Evolutionary conservation across 92 coral and sea anemone genomes (phyloP).

Genomic region (Umimayanthus chanpuru): DNA sequence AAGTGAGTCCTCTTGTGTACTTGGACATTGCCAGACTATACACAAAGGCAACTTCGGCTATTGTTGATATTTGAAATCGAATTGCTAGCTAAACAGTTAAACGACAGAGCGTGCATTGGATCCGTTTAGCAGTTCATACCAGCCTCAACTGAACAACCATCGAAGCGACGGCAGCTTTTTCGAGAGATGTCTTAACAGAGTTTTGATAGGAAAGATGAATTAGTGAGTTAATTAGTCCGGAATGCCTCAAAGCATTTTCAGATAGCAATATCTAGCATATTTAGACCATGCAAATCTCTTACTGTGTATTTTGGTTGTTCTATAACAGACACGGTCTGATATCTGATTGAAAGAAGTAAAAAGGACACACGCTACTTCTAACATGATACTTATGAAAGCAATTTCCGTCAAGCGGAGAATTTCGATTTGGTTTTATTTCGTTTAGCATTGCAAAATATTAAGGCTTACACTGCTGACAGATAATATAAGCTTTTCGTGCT

Average conservation of each 20-base stretch:
- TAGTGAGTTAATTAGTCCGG: conserved; percentile 34
- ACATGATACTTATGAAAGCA: conserved; percentile 3
- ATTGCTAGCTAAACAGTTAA: conserved; percentile 35
- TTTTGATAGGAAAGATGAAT: conserved; percentile 23
- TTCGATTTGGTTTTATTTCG: neutral
- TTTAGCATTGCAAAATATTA: neutral
- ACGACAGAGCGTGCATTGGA: conserved; percentile 22
- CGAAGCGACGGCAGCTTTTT: neutral
- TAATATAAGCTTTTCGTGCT: conserved; percentile 36
- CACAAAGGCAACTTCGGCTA: conserved; percentile 22
- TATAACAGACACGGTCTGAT: neutral
- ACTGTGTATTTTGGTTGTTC: conserved; percentile 4
- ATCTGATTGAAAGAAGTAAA: conserved; percentile 21
- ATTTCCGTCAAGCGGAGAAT: conserved; percentile 28
- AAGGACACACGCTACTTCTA: neutral
- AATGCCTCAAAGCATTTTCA: conserved; percentile 32
- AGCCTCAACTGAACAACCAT: neutral
- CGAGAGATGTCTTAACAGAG: conserved; percentile 1
- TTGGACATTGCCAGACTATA: neutral
- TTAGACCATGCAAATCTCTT: conserved; percentile 11
- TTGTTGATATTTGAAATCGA: conserved; percentile 42
- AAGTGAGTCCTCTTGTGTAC: neutral
- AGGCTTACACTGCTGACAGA: conserved; percentile 28
- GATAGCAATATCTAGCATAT: conserved; percentile 22
- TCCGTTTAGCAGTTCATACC: neutral